Conservation (phyloP, 2,888 invertebrate genomes). For the Lycaena phlaeas region DNA sequence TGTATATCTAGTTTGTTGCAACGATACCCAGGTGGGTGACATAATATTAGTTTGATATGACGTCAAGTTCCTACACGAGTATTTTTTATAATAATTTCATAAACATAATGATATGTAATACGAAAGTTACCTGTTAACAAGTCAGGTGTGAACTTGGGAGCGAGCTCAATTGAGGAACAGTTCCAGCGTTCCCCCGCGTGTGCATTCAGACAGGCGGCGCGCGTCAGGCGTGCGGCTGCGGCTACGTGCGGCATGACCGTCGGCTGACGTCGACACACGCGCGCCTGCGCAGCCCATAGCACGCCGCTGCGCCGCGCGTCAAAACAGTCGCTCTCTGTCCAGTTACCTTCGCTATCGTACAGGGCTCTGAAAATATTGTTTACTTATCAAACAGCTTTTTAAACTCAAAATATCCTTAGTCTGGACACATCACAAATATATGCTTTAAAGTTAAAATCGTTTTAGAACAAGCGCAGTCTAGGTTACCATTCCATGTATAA, state of each 20-base stretch:
- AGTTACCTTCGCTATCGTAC: slow-evolving; percentile 59
- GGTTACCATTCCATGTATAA: too few relatives aligned
- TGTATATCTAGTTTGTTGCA: too few relatives aligned
- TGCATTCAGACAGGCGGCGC: slow-evolving; percentile 79
- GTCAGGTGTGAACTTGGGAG: slow-evolving; percentile 83
- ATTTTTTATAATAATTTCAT: too few relatives aligned
- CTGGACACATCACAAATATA: too few relatives aligned
- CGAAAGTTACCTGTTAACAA: slow-evolving; percentile 80
- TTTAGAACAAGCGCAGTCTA: too few relatives aligned
- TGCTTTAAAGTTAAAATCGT: too few relatives aligned
- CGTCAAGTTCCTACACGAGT: too few relatives aligned
- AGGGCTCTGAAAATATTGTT: slow-evolving; percentile 35
- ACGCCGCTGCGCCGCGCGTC: slow-evolving; percentile 61
- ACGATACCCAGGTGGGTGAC: too few relatives aligned
- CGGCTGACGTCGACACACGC: slow-evolving; percentile 76
- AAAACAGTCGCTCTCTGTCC: slow-evolving; percentile 57
- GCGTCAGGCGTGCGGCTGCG: slow-evolving; percentile 79
- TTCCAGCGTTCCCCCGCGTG: slow-evolving; percentile 87
- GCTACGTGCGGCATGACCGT: slow-evolving; percentile 83
- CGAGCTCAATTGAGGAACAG: slow-evolving; percentile 81
- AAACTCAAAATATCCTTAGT: too few relatives aligned
- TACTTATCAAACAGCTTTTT: not conserved
- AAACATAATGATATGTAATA: too few relatives aligned
- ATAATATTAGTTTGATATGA: too few relatives aligned
- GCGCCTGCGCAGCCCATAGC: slow-evolving; percentile 75